Evolutionary conservation across 2,113 vertebrate genomes (phyloP), one percentile per base, ranked within the genome.

Genomic region (Ophthalmolycus amberensis): DNA sequence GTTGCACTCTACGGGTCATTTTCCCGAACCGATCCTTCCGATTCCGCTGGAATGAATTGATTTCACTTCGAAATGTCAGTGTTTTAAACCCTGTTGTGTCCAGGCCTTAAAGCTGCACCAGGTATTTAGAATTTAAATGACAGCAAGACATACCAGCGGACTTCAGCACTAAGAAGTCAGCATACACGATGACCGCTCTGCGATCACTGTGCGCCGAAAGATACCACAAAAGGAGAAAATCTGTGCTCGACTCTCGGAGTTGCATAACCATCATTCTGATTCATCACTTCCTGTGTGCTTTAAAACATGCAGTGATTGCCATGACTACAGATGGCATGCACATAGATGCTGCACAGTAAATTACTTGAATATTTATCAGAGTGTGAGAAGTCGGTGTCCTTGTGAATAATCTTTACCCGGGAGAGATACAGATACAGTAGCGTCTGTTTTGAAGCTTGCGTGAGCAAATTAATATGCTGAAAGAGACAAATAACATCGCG

Each of bases 271-370:
- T 66, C 25, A 25, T 84, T 83, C 79, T 75, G 85, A 88, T 85
- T 90, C 76, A 88, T 81, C 88, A 75, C 73, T 79, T 91, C 82
- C 84, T 85, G 71, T 29, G 37, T 77, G 77, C 67, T 77, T 71
- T 79, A 81, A 88, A 85, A 88, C 67, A 82, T 75, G 76, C 88
- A 85, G 77, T 20, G 38, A 90, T 87, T 73, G 71, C 88, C 84
- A 91, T 88, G 89, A 64, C 84, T 38, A 87, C 89, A 87, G 88
- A 88, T 91, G 90, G 85, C 77, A 56, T 52, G 83, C 65, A 75
- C 77, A 90, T 80, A 80, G 76, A 88, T 64, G 38, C 59, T 70
- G 64, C 76, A 52, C 73, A 58, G 67, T 68, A 69, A 83, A 88
- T 42, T 15, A 79, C 75, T 70, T 82, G 82, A 92, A 85, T 87